These are phyloP conservation scores for Brachyalestes nurse DNA, from an alignment of 2,797 vertebrate genomes.

Conservation along the genomic window DNA sequence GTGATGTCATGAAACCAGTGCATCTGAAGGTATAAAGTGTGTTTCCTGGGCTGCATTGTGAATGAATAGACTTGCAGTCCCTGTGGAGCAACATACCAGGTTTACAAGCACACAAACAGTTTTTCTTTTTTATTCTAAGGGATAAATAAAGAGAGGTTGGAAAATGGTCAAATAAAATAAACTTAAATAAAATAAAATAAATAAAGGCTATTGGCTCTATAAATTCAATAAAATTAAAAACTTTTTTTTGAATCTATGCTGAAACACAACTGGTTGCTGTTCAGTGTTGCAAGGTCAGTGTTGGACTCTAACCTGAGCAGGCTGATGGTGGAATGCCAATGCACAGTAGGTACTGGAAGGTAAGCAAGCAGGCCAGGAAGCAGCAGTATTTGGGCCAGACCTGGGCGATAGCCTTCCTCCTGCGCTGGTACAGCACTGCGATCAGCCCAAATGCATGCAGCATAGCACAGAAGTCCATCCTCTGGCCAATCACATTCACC, in stretches of 20 bases:
- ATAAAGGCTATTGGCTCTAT: not conserved
- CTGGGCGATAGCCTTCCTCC: slow-evolving; percentile 87
- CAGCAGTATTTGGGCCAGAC: slow-evolving; percentile 94
- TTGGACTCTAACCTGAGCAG: slow-evolving; percentile 83
- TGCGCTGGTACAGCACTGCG: slow-evolving; percentile 84
- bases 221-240: not conserved
- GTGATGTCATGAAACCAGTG: too few relatives aligned
- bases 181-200: not conserved
- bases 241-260: not conserved
- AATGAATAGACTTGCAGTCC: too few relatives aligned
- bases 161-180: too few relatives aligned
- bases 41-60: too few relatives aligned
- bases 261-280: not conserved
- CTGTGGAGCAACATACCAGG: too few relatives aligned
- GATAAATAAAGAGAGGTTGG: too few relatives aligned
- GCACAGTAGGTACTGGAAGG: slow-evolving; percentile 91
- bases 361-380: slow-evolving; percentile 88
- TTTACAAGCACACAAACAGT: too few relatives aligned
- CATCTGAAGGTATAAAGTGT: too few relatives aligned
- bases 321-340: slow-evolving; percentile 91
- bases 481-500: slow-evolving; percentile 92
- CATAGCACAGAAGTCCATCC: slow-evolving; percentile 95
- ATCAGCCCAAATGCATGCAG: slow-evolving; percentile 89
- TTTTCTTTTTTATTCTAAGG: too few relatives aligned
- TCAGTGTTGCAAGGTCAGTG: not conserved